Conservation (phyloP, 2,888 invertebrate species). For the Epinotia nisella region DNA sequence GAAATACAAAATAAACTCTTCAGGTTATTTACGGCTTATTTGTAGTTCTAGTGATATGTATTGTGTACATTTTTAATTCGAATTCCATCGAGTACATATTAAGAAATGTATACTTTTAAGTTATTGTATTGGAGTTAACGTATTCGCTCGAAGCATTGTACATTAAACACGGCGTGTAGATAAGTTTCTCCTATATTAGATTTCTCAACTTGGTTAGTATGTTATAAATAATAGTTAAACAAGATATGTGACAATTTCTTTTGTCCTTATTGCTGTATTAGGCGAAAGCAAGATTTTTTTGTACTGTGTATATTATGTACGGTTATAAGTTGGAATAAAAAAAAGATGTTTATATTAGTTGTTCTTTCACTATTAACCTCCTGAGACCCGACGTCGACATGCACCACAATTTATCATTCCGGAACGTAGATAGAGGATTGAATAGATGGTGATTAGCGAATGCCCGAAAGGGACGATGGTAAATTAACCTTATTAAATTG, state of each 20-base stretch:
- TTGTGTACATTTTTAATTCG: constrained; percentile 84
- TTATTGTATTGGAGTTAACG: constrained; percentile 81
- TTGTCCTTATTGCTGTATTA: constrained; percentile 83
- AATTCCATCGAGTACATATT: constrained; percentile 85
- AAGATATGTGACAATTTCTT: constrained; percentile 81
- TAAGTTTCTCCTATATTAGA: constrained; percentile 83
- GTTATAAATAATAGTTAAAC: constrained; percentile 77
- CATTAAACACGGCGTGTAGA: constrained; percentile 83
- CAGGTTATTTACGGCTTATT: constrained; percentile 81
- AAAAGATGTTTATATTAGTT: constrained; percentile 83
- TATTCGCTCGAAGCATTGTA: constrained; percentile 84
- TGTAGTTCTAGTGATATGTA: constrained; percentile 83
- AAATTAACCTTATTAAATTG: too few species aligned
- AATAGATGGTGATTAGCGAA: too few species aligned
- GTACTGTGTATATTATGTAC: constrained; percentile 93
- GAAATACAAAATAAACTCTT: constrained; percentile 83
- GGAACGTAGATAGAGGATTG: too few species aligned
- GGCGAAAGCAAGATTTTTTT: constrained; percentile 88
- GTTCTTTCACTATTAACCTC: constrained; percentile 68
- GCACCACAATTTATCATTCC: constrained; percentile 6
- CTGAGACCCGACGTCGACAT: too few species aligned
- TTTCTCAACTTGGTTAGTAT: constrained; percentile 82
- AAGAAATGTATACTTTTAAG: constrained; percentile 83
- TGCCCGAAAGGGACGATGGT: too few species aligned
- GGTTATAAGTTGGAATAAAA: constrained; percentile 88